Percentiles rank a stretch among this genome's conserved stretches.
Conservation (phyloP, 2,888 invertebrate genomes). For the Mesorhabditis sp. region DNA sequence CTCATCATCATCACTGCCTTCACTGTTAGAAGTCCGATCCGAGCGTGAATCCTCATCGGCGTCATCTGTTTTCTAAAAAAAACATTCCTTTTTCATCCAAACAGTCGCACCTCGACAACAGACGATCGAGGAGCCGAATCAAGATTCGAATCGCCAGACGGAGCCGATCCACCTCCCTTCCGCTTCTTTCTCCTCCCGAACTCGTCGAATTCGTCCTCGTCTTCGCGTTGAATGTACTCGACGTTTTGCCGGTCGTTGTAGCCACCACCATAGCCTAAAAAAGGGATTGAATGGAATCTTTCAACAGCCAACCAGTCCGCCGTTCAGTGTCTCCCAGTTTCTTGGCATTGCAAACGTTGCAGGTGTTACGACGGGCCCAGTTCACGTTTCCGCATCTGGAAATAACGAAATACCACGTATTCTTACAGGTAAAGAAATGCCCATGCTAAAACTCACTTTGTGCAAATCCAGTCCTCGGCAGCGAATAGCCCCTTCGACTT, state of each 20-base stretch:
- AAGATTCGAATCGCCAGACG: not conserved
- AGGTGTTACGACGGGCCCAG: conserved; percentile 90
- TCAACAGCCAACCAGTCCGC: conserved; percentile 28
- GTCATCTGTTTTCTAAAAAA: not conserved
- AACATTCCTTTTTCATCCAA: not conserved
- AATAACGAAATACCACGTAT: not conserved
- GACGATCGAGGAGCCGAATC: not conserved
- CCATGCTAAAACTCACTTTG: conserved; percentile 73
- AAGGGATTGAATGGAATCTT: not conserved
- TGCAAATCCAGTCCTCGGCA: conserved; percentile 99
- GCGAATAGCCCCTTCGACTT: conserved; percentile 81
- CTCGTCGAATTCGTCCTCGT: conserved; percentile 83
- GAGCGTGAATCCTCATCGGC: conserved; percentile 9
- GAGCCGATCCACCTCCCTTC: conserved; percentile 24
- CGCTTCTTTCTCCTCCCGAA: conserved; percentile 54
- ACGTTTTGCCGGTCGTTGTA: conserved; percentile 68
- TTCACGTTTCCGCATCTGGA: conserved; percentile 92
- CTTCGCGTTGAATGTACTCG: conserved; percentile 81
- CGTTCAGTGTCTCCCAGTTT: conserved; percentile 68
- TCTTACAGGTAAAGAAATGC: not conserved
- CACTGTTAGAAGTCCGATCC: not conserved
- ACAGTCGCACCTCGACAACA: not conserved
- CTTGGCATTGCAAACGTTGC: conserved; percentile 97
- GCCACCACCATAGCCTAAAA: conserved; percentile 63
- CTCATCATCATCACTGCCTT: conserved; percentile 12